phyloP scores from a whole-genome alignment of 2,113 vertebrate genomes.

The Corythornis vintsioides region DNA sequence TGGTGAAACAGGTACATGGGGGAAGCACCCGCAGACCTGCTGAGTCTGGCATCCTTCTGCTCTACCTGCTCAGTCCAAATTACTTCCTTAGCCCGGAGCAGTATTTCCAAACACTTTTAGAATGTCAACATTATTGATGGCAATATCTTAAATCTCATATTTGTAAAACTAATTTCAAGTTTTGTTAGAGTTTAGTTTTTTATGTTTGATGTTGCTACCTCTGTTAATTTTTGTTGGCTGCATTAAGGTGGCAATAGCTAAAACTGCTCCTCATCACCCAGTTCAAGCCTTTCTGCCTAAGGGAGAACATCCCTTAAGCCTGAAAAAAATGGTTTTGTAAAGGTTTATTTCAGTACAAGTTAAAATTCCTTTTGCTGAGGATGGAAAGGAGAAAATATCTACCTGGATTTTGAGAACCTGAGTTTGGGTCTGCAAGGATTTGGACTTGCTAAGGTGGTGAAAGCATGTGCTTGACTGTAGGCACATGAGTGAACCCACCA shows the following conservation, averaged over 20 bases:
- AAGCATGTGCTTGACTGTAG: accelerated
- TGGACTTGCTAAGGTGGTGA: not conserved
- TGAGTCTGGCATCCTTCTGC: not conserved
- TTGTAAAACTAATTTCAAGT: not conserved
- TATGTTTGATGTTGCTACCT: not conserved
- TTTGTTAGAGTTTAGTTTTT: not conserved
- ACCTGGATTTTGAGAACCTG: not conserved
- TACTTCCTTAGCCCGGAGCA: no score
- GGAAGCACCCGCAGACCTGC: not conserved
- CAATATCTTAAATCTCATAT: not conserved
- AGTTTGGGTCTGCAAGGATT: not conserved
- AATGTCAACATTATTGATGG: not conserved
- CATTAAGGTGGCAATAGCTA: not conserved
- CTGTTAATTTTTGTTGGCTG: not conserved
- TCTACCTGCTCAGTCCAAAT: not conserved
- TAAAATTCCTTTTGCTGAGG: not conserved
- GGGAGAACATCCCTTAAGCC: not conserved
- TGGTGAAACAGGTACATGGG: not conserved
- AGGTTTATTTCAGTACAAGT: not conserved
- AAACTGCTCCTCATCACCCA: not conserved
- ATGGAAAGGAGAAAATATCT: not conserved
- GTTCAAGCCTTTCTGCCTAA: not conserved
- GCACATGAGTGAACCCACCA: accelerated
- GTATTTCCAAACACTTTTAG: not conserved
- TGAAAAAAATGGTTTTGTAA: no score